Evolutionary conservation across 92 coral and sea anemone species (phyloP).

Genomic region (Epizoanthus stellaris): DNA sequence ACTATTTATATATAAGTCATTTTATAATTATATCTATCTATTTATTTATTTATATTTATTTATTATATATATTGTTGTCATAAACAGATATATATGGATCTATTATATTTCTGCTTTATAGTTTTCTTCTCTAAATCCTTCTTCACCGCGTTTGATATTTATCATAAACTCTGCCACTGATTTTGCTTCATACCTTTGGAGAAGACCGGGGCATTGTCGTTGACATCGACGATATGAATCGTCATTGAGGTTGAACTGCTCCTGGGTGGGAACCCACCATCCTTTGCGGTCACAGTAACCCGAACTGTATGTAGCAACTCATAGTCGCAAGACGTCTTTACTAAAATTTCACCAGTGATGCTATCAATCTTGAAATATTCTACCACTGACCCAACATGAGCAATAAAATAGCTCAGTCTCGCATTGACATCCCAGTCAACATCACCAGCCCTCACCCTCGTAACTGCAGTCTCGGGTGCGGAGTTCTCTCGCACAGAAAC

Average conservation of each 20-base stretch:
- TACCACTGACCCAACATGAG: constrained; percentile 26
- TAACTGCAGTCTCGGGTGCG: constrained; percentile 68
- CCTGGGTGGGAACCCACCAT: constrained; percentile 55
- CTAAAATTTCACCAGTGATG: constrained; percentile 62
- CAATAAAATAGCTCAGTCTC: constrained; percentile 55
- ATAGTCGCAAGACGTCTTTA: constrained; percentile 56
- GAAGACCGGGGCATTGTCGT: constrained; percentile 64
- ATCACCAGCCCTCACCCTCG: constrained; percentile 70
- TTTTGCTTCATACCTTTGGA: neutral
- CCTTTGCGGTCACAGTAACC: constrained; percentile 57
- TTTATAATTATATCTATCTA: too few species aligned
- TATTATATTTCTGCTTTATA: too few species aligned
- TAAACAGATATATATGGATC: too few species aligned
- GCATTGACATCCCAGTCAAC: constrained; percentile 68
- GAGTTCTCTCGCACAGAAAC: constrained; percentile 63
- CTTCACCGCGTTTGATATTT: too few species aligned
- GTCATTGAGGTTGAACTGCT: constrained; percentile 49
- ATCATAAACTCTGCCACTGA: neutral
- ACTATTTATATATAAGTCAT: too few species aligned
- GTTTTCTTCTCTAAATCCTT: too few species aligned
- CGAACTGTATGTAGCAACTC: constrained; percentile 38
- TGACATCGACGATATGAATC: constrained; percentile 56
- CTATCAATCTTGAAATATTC: constrained; percentile 60
- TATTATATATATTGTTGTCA: too few species aligned
- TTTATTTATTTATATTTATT: too few species aligned